Base-by-base conservation (phyloP, 2,113 vertebrate genomes). In the Carlito syrichta region DNA sequence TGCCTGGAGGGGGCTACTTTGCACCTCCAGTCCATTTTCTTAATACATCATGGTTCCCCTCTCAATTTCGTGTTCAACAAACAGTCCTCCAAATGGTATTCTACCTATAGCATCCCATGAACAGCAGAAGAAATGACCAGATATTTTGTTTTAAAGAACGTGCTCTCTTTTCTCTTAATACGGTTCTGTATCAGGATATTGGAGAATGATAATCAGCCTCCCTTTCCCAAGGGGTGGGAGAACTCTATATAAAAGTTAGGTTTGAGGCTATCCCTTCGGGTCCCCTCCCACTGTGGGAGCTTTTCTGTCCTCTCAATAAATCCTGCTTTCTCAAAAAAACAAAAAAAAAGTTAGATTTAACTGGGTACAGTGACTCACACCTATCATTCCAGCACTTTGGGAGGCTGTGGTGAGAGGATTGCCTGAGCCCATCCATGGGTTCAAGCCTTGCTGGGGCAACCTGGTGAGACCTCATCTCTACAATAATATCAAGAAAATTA, bases 1-100 rank as follows among this genome's bases (percentile, higher is more conserved):
- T 1, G 0, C 35, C 19, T 54, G 3, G 8, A 62, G 30, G 16
- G 22, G 8, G 38, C n/a, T 25, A 12, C 68, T 43, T 81, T 2
- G 0, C 20, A 40, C 16, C 50, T 2, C 2, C 8, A 11, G 13
- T 30, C 4, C 17, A 30, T 38, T 82, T 89, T 25, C 50, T n/a
- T n/a, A 40, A 85, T 6, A 25, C 20, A 60, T 19, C 78, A 16
- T 38, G 68, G 45, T 12, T 40, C 35, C 4, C 12, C 8, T 40
- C 30, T 54, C 32, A 25, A 32, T 38, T 66, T 83, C 76, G n/a
- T 1, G 4, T n/a, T 35, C 38, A 84, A 38, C n/a, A 32, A 45
- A 11, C 52, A 69, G 23, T 52, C 9, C 12, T 40, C n/a, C 7
- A 25, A n/a, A n/a, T 17, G 38, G 32, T 71, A 8, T 45, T 60